These are phyloP conservation scores for Pediacus dermestoides DNA, from an alignment of 2,888 invertebrate species.

Conservation along the genomic window DNA sequence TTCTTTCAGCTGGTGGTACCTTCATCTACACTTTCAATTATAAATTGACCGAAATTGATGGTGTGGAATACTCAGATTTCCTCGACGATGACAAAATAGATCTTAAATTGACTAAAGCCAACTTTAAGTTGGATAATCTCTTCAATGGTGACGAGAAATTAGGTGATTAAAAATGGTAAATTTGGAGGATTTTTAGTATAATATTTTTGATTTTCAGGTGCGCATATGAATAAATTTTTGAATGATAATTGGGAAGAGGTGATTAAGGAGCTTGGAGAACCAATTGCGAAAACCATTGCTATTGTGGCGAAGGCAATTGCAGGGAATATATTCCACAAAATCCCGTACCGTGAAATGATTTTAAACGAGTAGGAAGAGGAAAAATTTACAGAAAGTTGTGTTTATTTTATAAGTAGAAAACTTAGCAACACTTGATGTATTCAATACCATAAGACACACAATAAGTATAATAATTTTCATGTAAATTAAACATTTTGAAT, in stretches of 20 bases:
- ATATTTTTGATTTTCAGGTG: constrained; percentile 22
- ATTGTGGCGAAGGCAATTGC: no score
- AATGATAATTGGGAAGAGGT: constrained; percentile 33
- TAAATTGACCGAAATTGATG: constrained; percentile 22
- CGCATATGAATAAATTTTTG: constrained; percentile 33
- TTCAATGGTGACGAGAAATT: constrained; percentile 30
- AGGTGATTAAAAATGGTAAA: constrained; percentile 18
- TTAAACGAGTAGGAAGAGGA: no score
- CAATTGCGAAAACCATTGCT: neutral
- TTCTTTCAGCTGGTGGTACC: constrained; percentile 29
- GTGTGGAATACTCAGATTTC: constrained; percentile 27
- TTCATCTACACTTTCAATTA: constrained; percentile 32
- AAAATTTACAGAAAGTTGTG: no score
- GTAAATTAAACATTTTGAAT: no score
- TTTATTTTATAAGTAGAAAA: no score
- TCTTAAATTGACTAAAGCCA: constrained; percentile 17
- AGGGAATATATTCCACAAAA: no score
- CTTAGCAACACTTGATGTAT: no score
- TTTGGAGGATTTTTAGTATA: constrained; percentile 2
- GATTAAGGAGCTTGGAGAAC: constrained; percentile 20
- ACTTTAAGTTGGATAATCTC: constrained; percentile 26
- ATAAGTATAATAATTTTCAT: no score
- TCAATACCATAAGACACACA: no score
- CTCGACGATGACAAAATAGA: constrained; percentile 18
- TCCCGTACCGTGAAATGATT: no score